Base-by-base conservation (phyloP, 1,140 invertebrate genomes). In the Apocrypta bakeri region DNA sequence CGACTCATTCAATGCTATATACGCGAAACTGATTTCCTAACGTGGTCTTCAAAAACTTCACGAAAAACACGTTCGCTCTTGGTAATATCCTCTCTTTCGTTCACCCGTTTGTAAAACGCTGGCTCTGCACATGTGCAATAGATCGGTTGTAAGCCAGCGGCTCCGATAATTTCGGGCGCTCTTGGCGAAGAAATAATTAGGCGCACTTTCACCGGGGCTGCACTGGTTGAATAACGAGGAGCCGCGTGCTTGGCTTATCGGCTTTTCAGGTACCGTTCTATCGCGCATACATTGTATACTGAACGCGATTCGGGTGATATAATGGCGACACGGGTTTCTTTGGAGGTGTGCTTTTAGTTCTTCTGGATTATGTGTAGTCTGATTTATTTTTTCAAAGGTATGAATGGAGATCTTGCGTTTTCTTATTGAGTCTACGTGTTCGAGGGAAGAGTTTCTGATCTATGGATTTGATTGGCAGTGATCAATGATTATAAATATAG, bases 261-360 rank as follows among this genome's bases (percentile, higher is more conserved):
- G 27, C 3, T 79, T 31, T 48, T 24, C 77, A 56, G 42, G 77
- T 71, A 29, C 77, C 77, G 77, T 79, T 79, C 24, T 42, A 71
- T 78, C 37, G 77, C 25, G n/a, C n/a, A n/a, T 37, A 37, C 33
- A 37, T 17, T 48, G 42, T 48, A 48, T 48, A 48, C 64, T 69
- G 17, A 24, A 24, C 48, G 68, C 68, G 31, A 64, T 68, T 48
- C 40, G 3, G 40, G 75, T 79, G 71, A 85, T 78, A 77, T 81
- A 83, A 82, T 68, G 78, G 25, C 78, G 64, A 29, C 68, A 48
- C 48, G 21, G 0, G 48, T 4, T 4, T 21, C 4, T n/a, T 3
- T 6, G 68, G 64, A 71, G 64, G 74, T 42, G 69, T 82, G 83
- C 80, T 84, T 79, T 83, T 84, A n/a, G 27, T 71, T 79, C 2